Conservation (phyloP, 1,140 invertebrate species). For the Drosophila ogumai region DNA sequence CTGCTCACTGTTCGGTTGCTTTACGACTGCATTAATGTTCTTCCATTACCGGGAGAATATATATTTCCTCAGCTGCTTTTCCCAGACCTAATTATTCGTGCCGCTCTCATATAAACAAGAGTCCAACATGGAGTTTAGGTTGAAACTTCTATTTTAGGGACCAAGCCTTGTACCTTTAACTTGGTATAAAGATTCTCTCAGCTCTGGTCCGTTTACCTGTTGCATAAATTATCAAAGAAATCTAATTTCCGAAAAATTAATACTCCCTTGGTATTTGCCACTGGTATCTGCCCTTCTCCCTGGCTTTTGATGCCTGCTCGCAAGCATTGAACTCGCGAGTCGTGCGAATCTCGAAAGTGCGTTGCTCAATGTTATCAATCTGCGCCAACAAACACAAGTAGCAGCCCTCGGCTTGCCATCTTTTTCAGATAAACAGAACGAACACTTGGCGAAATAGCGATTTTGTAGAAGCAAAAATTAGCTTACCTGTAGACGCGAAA, state of each 20-base stretch:
- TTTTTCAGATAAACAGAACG: conserved; percentile 3
- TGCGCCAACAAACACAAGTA: neutral
- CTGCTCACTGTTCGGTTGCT: conserved; percentile 7
- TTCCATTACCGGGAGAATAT: conserved; percentile 13
- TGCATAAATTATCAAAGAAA: conserved; percentile 37
- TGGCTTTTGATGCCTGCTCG: neutral
- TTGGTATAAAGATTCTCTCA: neutral
- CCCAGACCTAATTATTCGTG: neutral
- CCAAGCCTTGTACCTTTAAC: neutral
- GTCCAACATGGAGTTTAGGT: neutral
- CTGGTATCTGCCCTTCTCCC: neutral
- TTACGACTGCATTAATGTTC: conserved; percentile 16
- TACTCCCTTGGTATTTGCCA: conserved; percentile 1
- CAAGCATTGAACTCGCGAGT: conserved; percentile 19
- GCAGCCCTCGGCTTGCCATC: neutral
- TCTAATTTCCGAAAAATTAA: conserved; percentile 14
- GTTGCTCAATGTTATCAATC: conserved; percentile 20
- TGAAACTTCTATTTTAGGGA: neutral
- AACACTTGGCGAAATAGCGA: neutral
- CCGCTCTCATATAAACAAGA: neutral
- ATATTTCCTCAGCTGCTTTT: neutral
- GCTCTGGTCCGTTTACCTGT: conserved; percentile 22
- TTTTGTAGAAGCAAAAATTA: neutral
- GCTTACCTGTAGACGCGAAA: conserved; percentile 16
- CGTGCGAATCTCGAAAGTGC: neutral